These are phyloP conservation scores for Mugil cephalus DNA, from an alignment of 2,113 vertebrate genomes.

Conservation along the genomic window DNA sequence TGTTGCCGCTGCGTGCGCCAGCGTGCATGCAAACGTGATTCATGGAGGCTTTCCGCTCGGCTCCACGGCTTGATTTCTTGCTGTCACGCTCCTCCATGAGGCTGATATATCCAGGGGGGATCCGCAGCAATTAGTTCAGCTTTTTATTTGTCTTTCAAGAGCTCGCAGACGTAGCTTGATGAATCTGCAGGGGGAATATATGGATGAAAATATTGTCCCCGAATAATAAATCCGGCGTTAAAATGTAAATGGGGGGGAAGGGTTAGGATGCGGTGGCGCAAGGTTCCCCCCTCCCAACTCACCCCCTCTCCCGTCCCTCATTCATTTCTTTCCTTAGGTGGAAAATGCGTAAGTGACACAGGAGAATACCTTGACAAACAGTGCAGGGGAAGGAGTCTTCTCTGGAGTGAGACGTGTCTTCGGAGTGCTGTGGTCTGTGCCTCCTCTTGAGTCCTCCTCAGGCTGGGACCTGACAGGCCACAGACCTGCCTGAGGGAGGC, in stretches of 20 bases:
- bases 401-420: constrained; percentile 29
- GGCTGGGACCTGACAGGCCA: constrained; percentile 64
- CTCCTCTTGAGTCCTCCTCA: constrained; percentile 32
- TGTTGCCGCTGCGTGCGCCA: constrained; percentile 19
- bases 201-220: constrained; percentile 50
- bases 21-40: constrained; percentile 60
- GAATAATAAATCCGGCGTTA: constrained; percentile 51
- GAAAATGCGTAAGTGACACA: constrained; percentile 41
- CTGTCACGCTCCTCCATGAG: constrained; percentile 70
- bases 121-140: constrained; percentile 76
- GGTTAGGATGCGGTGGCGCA: constrained; percentile 8
- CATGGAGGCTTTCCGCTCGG: constrained; percentile 74
- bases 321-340: neutral
- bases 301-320: neutral
- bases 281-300: constrained; percentile 2
- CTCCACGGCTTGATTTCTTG: constrained; percentile 69
- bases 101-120: constrained; percentile 65
- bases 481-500: constrained; percentile 69
- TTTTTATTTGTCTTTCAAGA: constrained; percentile 76
- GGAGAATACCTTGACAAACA: constrained; percentile 49
- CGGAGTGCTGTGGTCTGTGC: constrained; percentile 38
- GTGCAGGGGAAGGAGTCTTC: constrained; percentile 37
- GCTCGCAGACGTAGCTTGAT: constrained; percentile 52
- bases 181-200: constrained; percentile 52
- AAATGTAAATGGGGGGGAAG: constrained; percentile 26